Conservation (phyloP, 64 coral and sea anemone species). For the Porites australiensis region DNA sequence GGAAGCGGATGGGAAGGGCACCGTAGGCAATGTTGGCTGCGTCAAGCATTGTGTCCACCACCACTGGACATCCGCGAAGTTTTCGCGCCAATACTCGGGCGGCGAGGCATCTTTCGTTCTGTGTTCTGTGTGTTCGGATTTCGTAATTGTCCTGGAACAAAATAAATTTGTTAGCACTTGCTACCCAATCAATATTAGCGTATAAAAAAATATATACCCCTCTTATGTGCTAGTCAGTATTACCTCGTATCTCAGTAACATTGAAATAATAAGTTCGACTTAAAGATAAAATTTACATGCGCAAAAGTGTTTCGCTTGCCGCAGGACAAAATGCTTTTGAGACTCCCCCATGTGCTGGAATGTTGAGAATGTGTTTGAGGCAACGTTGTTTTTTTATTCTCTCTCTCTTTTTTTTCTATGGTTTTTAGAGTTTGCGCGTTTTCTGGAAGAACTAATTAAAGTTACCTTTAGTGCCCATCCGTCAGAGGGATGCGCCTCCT, state of each 20-base stretch:
- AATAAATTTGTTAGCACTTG: constrained; percentile 5
- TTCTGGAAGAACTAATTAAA: neutral
- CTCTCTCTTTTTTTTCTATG: too few relatives aligned
- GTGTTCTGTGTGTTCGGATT: constrained; percentile 71
- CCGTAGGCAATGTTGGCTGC: constrained; percentile 68
- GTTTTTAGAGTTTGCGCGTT: too few relatives aligned
- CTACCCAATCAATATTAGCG: neutral
- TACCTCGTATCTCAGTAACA: too few relatives aligned
- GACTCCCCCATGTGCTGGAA: neutral
- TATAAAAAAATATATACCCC: too few relatives aligned
- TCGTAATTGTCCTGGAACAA: constrained; percentile 54
- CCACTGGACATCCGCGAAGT: constrained; percentile 71
- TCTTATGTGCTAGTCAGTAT: too few relatives aligned
- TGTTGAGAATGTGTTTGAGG: neutral
- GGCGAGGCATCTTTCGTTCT: constrained; percentile 67
- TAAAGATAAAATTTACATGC: neutral
- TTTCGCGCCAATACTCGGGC: constrained; percentile 48
- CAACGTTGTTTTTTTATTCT: neutral
- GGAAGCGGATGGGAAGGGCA: constrained; percentile 76
- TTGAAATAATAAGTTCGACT: too few relatives aligned
- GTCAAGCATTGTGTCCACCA: constrained; percentile 78
- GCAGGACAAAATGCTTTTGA: neutral
- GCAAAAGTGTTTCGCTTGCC: neutral
- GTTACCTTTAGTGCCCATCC: constrained; percentile 90
- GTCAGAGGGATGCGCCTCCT: constrained; percentile 87